These are phyloP conservation scores for Diploscapter pachys DNA, from an alignment of 1,140 invertebrate species.

Conservation along the genomic window DNA sequence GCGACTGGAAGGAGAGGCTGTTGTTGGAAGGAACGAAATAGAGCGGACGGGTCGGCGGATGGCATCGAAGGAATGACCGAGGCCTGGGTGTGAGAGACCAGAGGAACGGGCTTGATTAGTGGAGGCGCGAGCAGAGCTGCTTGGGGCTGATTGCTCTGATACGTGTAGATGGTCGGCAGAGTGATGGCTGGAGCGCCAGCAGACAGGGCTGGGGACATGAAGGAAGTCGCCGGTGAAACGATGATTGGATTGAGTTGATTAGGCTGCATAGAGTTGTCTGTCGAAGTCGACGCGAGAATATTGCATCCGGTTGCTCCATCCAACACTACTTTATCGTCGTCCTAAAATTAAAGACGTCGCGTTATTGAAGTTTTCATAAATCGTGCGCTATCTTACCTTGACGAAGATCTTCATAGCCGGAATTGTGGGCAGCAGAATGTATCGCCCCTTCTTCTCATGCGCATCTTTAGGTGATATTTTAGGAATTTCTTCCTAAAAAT, in stretches of 20 bases:
- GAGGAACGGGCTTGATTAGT: too few relatives aligned
- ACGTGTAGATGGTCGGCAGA: too few relatives aligned
- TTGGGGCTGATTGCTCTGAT: too few relatives aligned
- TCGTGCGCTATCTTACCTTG: background rate
- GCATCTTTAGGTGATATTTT: conserved; percentile 7
- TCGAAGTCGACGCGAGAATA: background rate
- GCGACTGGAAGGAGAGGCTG: background rate
- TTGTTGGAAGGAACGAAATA: background rate
- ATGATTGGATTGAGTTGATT: background rate
- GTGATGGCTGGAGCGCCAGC: too few relatives aligned
- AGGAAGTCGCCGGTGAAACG: background rate
- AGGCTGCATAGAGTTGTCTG: conserved; percentile 5
- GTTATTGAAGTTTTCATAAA: background rate
- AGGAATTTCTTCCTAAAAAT: conserved; percentile 11
- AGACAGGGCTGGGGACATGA: too few relatives aligned
- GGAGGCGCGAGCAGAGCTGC: too few relatives aligned
- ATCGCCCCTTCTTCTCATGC: conserved; percentile 23
- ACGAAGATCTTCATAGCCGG: conserved; percentile 32
- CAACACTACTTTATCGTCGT: conserved; percentile 8
- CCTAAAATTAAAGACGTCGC: background rate
- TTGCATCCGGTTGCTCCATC: too few relatives aligned
- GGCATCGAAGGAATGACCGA: background rate
- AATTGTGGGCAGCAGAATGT: conserved; percentile 25
- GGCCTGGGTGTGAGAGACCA: background rate
- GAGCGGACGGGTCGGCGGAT: background rate